phyloP scores from a whole-genome alignment of 2,888 invertebrate species.

The Lasioglossum figueresi region DNA sequence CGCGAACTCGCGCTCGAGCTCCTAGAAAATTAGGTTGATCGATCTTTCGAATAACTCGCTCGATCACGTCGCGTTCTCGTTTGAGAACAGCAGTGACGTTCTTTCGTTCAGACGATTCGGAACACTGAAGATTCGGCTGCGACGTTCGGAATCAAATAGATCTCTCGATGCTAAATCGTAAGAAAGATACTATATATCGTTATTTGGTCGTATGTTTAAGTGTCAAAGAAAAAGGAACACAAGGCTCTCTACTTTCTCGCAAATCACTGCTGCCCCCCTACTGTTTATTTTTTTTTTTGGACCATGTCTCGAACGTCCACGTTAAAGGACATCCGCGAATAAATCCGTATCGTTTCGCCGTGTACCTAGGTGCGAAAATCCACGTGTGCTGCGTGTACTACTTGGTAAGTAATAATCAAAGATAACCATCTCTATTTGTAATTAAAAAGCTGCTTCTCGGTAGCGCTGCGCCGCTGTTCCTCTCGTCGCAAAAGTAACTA shows the following conservation, averaged over 20 bases:
- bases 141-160: not conserved
- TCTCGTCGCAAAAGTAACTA: conserved; percentile 51
- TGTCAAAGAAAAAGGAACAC: not conserved
- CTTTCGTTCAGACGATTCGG: not conserved
- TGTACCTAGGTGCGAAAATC: conserved; percentile 68
- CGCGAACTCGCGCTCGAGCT: not conserved
- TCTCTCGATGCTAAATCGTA: not conserved
- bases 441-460: conserved; percentile 63
- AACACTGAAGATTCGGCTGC: not conserved
- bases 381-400: conserved; percentile 67
- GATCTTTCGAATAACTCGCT: not conserved
- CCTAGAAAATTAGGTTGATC: not conserved
- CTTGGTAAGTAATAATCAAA: conserved; percentile 62
- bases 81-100: conserved; percentile 35
- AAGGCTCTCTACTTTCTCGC: not conserved
- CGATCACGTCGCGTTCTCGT: conserved; percentile 19
- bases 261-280: conserved; percentile 40
- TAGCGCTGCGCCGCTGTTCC: conserved; percentile 59
- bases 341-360: conserved; percentile 54
- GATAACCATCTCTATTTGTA: conserved; percentile 56
- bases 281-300: not conserved
- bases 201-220: not conserved
- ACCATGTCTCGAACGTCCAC: conserved; percentile 31
- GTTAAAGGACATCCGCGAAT: conserved; percentile 33
- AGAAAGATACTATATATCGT: conserved; percentile 1